A percentile compares a stretch with the other conserved stretches of the same genome.
These are phyloP conservation scores for Typhlichthys subterraneus DNA, from an alignment of 2,797 vertebrate genomes.

Conservation along the genomic window DNA sequence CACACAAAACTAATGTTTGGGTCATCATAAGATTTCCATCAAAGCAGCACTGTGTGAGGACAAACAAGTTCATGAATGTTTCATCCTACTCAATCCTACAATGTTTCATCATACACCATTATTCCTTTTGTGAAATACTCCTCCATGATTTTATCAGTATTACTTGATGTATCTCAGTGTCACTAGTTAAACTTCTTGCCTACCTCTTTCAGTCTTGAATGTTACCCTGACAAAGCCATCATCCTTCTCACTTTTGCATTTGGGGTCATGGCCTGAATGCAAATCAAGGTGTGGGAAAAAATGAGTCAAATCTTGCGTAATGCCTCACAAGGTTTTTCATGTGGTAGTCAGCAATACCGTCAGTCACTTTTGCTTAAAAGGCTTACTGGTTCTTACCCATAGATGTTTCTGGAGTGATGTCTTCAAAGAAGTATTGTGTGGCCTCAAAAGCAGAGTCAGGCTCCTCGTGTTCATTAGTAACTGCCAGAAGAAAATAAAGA, in stretches of 20 bases:
- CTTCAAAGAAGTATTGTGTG: constrained; percentile 98
- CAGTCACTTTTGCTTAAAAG: neutral
- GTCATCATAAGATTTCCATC: neutral
- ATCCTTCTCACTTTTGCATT: constrained; percentile 82
- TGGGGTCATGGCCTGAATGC: constrained; percentile 81
- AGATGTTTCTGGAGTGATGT: constrained; percentile 92
- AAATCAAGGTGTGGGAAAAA: constrained; percentile 3
- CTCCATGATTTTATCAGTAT: too few relatives aligned
- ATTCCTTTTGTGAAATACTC: neutral
- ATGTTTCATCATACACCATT: neutral
- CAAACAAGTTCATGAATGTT: neutral
- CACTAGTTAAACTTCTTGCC: neutral
- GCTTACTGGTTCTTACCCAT: constrained; percentile 77
- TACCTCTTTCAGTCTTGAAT: constrained; percentile 93
- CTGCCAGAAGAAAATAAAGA: constrained; percentile 71
- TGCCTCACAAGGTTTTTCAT: neutral
- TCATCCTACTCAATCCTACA: neutral
- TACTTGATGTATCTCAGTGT: neutral
- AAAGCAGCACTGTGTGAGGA: neutral
- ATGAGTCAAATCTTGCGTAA: neutral
- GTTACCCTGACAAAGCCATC: constrained; percentile 93
- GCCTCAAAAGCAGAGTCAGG: constrained; percentile 98
- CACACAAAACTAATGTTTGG: neutral
- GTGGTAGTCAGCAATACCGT: too few relatives aligned
- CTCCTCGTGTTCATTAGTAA: constrained; percentile 88